Percentiles rank a stretch among this genome's conserved stretches.
phyloP scores from a whole-genome alignment of 2,113 vertebrate genomes.

The Bubo scandiacus region DNA sequence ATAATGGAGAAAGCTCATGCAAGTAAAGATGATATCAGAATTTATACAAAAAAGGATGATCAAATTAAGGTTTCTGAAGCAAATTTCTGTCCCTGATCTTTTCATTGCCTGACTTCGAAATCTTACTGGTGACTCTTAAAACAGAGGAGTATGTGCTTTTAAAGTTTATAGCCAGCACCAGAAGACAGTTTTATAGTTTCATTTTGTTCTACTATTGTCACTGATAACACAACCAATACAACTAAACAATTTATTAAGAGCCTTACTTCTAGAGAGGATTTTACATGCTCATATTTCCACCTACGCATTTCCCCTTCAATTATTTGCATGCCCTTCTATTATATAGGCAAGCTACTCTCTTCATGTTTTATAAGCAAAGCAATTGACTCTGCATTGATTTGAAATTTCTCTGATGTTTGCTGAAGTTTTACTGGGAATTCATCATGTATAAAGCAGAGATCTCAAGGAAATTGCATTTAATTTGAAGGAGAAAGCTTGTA shows the following conservation, averaged over 20 bases:
- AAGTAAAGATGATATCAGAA: neutral
- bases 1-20: neutral
- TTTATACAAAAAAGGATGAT: neutral
- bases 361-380: neutral
- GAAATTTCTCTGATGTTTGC: neutral
- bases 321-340: neutral
- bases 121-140: neutral
- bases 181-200: neutral
- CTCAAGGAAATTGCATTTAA: neutral
- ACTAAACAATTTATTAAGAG: neutral
- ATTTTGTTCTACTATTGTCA: neutral
- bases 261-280: neutral
- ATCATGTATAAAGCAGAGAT: neutral
- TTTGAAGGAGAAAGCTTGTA: neutral
- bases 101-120: neutral
- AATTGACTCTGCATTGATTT: constrained; percentile 2
- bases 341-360: neutral
- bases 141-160: neutral
- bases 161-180: neutral
- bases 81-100: neutral
- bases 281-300: neutral
- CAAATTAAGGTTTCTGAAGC: neutral
- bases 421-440: neutral
- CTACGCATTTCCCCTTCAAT: neutral
- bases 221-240: neutral